Percentiles rank a stretch among this genome's conserved stretches.
Evolutionary conservation across 2,113 vertebrate genomes (phyloP).

Genomic region (Ceyx margarethae): DNA sequence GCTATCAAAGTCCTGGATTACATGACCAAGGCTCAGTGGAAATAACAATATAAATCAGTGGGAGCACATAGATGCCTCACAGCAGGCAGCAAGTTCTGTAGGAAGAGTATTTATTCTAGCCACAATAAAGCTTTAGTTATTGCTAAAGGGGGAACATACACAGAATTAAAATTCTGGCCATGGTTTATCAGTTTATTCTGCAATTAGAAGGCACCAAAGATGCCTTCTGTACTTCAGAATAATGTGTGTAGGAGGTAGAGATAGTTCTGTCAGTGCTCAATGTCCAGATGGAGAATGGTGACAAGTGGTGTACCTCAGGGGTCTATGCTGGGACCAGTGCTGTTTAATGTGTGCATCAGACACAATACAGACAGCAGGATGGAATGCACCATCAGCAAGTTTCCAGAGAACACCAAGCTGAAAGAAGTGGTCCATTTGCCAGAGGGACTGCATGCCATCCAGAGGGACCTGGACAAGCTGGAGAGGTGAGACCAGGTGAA

Average conservation of each 20-base stretch:
- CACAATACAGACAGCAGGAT: too few species aligned
- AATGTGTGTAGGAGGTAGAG: neutral
- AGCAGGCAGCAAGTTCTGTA: neutral
- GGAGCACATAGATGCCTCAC: neutral
- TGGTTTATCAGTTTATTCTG: neutral
- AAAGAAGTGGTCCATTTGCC: too few species aligned
- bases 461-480: too few species aligned
- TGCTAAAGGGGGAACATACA: neutral
- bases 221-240: neutral
- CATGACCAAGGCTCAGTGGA: neutral
- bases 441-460: too few species aligned
- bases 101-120: neutral
- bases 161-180: neutral
- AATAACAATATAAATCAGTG: conserved; percentile 34
- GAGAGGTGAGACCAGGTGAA: too few species aligned
- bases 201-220: neutral
- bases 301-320: too few species aligned
- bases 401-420: too few species aligned
- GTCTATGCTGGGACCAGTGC: too few species aligned
- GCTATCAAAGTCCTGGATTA: conserved; percentile 36
- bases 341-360: too few species aligned
- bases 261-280: neutral
- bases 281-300: too few species aligned
- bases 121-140: neutral
- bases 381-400: too few species aligned